These are phyloP conservation scores for Todus mexicanus DNA, from an alignment of 2,797 vertebrate species.

Conservation along the genomic window DNA sequence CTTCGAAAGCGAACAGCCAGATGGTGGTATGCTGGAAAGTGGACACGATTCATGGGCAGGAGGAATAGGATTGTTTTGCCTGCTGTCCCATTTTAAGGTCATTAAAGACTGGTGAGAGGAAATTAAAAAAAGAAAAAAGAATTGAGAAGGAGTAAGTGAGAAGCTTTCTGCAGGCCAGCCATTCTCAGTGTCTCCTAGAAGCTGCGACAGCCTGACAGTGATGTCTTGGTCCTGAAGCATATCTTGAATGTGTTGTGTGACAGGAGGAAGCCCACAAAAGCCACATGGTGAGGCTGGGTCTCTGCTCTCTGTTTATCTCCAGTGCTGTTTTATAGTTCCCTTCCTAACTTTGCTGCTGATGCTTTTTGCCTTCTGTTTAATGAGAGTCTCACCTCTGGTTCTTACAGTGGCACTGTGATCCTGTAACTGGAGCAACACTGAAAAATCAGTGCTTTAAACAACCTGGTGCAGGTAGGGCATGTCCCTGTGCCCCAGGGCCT, in stretches of 20 bases:
- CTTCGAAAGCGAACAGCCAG: not conserved
- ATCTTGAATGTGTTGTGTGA: fast-evolving
- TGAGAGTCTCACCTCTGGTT: not conserved
- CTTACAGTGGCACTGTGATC: not conserved
- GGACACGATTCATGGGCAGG: not conserved
- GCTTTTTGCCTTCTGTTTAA: not conserved
- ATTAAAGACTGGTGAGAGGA: not conserved
- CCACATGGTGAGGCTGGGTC: not conserved
- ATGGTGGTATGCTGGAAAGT: not conserved
- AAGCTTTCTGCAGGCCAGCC: not conserved
- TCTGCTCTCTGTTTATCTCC: not conserved
- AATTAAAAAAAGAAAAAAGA: not conserved
- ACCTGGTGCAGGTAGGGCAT: not conserved
- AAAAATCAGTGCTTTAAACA: not conserved
- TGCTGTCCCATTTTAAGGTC: not conserved
- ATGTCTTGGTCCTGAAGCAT: not conserved
- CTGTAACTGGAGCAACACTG: not conserved
- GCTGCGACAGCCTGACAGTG: not conserved
- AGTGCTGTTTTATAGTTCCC: not conserved
- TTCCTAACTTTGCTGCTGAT: not conserved
- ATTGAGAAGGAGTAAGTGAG: not conserved
- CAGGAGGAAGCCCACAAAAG: not conserved
- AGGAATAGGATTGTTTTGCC: not conserved
- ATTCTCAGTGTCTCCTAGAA: not conserved
- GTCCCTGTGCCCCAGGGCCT: not conserved